Conservation (phyloP, 2,113 vertebrate genomes). For the Proterorhinus semilunaris region DNA sequence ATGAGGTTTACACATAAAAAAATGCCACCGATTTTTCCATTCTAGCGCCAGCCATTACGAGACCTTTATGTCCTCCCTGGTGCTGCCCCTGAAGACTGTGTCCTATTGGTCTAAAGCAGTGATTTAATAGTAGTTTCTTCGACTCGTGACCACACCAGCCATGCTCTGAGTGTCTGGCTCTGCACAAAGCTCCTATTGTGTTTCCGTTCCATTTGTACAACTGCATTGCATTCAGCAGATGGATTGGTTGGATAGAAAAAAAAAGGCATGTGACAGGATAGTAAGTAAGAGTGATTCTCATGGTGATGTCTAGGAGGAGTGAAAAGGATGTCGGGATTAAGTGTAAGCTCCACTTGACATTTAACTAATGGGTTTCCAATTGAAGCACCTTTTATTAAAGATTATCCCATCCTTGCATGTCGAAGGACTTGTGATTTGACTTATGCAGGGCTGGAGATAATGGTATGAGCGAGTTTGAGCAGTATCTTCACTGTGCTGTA, state of each 20-base stretch:
- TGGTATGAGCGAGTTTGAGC: background rate
- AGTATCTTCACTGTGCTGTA: background rate
- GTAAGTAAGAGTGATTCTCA: background rate
- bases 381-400: constrained; percentile 18
- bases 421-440: constrained; percentile 15
- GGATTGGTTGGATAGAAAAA: background rate
- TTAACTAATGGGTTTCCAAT: constrained; percentile 24
- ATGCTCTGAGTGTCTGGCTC: background rate
- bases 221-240: background rate
- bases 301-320: constrained; percentile 2
- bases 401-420: constrained; percentile 22
- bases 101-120: background rate
- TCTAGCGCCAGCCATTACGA: background rate
- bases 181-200: constrained; percentile 14
- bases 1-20: background rate
- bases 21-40: no score
- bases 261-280: background rate
- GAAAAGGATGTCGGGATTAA: constrained; percentile 16
- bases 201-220: background rate
- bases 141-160: constrained; percentile 5
- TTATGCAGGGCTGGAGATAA: background rate
- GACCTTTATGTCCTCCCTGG: background rate
- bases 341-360: constrained; percentile 39
- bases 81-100: background rate
- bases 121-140: constrained; percentile 2